phyloP scores from a whole-genome alignment of 1,140 invertebrate species.

The Berghia stephanieae region DNA sequence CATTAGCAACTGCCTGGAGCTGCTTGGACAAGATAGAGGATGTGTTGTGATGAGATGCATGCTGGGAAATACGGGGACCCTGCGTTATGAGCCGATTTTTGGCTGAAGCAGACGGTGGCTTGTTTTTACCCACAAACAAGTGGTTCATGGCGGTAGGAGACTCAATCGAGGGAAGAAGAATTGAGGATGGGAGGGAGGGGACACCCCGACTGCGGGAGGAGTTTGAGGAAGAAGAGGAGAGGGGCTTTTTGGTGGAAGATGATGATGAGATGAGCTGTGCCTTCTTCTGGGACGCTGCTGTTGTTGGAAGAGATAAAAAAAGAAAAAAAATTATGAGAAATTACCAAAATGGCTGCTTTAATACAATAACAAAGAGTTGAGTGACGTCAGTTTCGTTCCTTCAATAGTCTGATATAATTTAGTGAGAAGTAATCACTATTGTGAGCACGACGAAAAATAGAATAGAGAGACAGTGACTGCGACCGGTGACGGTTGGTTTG shows the following conservation, averaged over 20 bases:
- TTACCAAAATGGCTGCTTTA: too few relatives aligned
- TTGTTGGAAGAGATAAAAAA: slow-evolving; percentile 43
- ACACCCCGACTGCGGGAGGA: neutral
- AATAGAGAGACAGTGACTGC: too few relatives aligned
- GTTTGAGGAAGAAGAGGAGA: too few relatives aligned
- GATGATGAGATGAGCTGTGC: too few relatives aligned
- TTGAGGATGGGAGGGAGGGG: slow-evolving; percentile 25
- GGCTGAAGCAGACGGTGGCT: neutral
- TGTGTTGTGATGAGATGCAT: neutral
- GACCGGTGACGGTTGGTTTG: too few relatives aligned
- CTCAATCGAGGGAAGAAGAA: slow-evolving; percentile 53
- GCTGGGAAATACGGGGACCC: slow-evolving; percentile 31
- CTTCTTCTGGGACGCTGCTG: slow-evolving; percentile 47
- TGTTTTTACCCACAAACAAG: slow-evolving; percentile 55
- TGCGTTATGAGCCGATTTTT: slow-evolving; percentile 37
- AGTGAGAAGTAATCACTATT: too few relatives aligned
- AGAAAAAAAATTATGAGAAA: slow-evolving; percentile 18
- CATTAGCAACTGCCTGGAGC: slow-evolving; percentile 36
- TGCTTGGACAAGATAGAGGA: slow-evolving; percentile 30
- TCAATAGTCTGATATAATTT: too few relatives aligned
- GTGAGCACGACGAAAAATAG: too few relatives aligned
- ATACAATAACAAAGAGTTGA: too few relatives aligned
- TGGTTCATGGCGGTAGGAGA: slow-evolving; percentile 60
- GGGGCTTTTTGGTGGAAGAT: too few relatives aligned
- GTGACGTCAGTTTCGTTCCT: too few relatives aligned